These are phyloP conservation scores for Synergus itoensis DNA, from an alignment of 2,888 invertebrate genomes.

Conservation along the genomic window DNA sequence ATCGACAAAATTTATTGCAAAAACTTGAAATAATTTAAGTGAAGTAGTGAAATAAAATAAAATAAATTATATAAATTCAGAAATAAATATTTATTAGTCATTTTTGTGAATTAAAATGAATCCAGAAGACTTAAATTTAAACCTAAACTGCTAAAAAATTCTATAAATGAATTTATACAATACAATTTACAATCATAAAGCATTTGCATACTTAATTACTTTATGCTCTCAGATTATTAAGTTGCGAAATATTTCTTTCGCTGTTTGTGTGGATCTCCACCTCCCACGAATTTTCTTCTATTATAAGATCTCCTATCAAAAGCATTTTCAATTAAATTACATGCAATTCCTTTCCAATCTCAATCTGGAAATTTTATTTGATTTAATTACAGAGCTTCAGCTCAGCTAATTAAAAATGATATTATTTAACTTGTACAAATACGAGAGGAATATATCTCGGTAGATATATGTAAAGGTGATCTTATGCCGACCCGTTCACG, in stretches of 20 bases:
- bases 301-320: not conserved
- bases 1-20: slow-evolving; percentile 20
- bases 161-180: not conserved
- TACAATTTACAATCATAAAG: not conserved
- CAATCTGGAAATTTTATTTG: not conserved
- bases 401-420: not conserved
- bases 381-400: not conserved
- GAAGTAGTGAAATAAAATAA: too few species aligned
- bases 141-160: not conserved
- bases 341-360: not conserved
- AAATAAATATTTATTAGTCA: not conserved
- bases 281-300: not conserved
- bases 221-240: not conserved
- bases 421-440: slow-evolving; percentile 13
- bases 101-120: not conserved
- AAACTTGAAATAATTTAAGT: not conserved
- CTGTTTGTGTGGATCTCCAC: not conserved
- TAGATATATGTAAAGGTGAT: slow-evolving; percentile 40
- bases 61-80: slow-evolving; percentile 1
- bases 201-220: not conserved
- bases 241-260: not conserved
- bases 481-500: slow-evolving; percentile 65
- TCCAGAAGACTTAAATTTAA: too few species aligned
- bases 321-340: not conserved
- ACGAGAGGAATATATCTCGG: slow-evolving; percentile 24